Evolutionary conservation across 2,113 vertebrate species (phyloP).

Genomic region (Vombatus ursinus): DNA sequence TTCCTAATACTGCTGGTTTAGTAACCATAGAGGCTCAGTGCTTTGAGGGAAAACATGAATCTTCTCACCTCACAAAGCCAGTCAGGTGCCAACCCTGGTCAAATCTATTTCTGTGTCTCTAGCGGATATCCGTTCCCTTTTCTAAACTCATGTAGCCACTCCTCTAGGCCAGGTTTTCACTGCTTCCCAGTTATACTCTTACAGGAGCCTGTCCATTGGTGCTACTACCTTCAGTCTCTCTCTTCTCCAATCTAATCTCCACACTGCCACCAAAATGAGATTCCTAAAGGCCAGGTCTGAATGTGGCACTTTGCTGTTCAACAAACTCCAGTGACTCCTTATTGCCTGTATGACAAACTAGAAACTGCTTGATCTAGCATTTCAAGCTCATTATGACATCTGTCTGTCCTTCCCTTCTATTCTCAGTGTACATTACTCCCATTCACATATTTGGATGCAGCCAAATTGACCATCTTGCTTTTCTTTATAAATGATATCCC

Average conservation of each 20-base stretch:
- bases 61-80: background rate
- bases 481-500: no score
- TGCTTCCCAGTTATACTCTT: no score
- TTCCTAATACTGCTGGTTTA: background rate
- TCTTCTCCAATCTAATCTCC: background rate
- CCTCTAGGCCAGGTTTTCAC: background rate
- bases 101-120: background rate
- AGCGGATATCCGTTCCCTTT: background rate
- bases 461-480: background rate
- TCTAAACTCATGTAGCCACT: background rate
- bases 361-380: background rate
- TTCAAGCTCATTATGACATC: background rate
- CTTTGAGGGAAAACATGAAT: background rate
- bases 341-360: background rate
- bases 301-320: background rate
- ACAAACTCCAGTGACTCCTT: background rate
- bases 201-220: no score
- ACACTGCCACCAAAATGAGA: background rate
- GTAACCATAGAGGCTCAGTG: background rate
- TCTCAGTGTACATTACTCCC: background rate
- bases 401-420: background rate
- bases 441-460: background rate
- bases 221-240: no score
- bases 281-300: background rate
- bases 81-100: background rate